Percentiles rank a stretch among this genome's conserved stretches.
Conservation (phyloP, 2,113 vertebrate species). For the Dinomys branickii region DNA sequence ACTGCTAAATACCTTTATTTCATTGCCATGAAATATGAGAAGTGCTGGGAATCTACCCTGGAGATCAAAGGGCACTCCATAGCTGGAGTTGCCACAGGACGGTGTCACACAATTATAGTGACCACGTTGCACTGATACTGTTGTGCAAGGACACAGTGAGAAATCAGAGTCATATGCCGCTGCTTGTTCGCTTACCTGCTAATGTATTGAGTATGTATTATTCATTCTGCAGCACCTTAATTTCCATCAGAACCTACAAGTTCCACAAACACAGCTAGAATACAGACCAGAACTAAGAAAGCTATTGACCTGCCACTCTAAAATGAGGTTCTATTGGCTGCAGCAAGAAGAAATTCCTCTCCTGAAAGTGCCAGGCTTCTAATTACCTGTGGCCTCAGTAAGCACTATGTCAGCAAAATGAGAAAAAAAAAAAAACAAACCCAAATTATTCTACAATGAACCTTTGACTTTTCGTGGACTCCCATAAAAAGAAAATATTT, state of each 20-base stretch:
- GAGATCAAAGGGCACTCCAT: conserved; percentile 29
- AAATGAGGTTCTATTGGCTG: background rate
- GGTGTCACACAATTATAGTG: background rate
- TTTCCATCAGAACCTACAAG: background rate
- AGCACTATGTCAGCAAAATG: conserved; percentile 14
- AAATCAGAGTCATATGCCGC: background rate
- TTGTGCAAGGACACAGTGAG: background rate
- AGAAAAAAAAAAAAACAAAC: background rate
- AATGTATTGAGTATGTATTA: background rate
- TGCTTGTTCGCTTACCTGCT: background rate
- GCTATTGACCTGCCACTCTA: background rate
- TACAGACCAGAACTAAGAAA: background rate
- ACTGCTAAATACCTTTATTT: conserved; percentile 69
- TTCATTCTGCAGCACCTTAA: background rate
- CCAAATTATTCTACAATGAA: conserved; percentile 20
- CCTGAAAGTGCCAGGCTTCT: background rate
- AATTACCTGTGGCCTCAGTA: background rate
- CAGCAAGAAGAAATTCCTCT: background rate
- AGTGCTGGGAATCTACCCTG: conserved; percentile 73
- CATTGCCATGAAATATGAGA: conserved; percentile 75
- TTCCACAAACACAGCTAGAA: conserved; percentile 21
- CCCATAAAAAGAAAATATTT: background rate
- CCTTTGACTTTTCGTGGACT: background rate
- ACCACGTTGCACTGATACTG: background rate
- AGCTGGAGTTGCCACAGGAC: background rate